These are phyloP conservation scores for Eucriotettix oculatus DNA, from an alignment of 2,888 invertebrate species.

Conservation along the genomic window DNA sequence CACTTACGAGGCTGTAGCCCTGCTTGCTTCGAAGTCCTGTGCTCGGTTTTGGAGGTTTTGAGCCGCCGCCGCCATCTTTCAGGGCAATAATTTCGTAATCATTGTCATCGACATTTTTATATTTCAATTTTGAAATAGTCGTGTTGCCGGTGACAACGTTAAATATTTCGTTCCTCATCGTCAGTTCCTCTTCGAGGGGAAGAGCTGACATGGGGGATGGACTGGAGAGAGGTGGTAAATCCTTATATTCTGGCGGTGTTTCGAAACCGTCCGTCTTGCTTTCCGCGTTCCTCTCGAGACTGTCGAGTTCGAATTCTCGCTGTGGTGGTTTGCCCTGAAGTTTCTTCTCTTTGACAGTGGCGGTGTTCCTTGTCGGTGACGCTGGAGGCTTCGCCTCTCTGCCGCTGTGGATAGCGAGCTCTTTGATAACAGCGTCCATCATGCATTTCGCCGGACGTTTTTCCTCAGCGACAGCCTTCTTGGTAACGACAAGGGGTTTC, in stretches of 20 bases:
- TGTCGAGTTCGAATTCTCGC: slow-evolving; percentile 46
- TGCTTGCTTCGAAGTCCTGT: slow-evolving; percentile 2
- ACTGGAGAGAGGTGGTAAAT: slow-evolving; percentile 17
- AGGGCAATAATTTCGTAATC: slow-evolving; percentile 28
- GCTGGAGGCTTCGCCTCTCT: neutral
- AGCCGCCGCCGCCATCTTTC: slow-evolving; percentile 16
- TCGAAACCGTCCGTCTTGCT: slow-evolving; percentile 29
- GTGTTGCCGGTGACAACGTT: slow-evolving; percentile 40
- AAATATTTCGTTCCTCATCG: slow-evolving; percentile 59
- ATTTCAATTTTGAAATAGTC: slow-evolving; percentile 28
- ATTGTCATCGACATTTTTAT: slow-evolving; percentile 17
- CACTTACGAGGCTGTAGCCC: slow-evolving; percentile 54
- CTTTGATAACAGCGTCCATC: slow-evolving; percentile 29
- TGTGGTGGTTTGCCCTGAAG: too few species aligned
- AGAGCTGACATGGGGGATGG: slow-evolving; percentile 56
- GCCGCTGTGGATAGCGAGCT: slow-evolving; percentile 20
- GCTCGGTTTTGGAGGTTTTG: slow-evolving; percentile 5
- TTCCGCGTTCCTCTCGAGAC: slow-evolving; percentile 42
- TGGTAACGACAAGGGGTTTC: neutral
- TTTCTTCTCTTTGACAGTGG: neutral
- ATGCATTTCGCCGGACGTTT: slow-evolving; percentile 20
- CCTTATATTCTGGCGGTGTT: slow-evolving; percentile 44
- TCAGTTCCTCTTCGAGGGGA: slow-evolving; percentile 65
- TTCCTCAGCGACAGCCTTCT: neutral
- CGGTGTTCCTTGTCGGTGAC: neutral